phyloP scores from a whole-genome alignment of 2,888 invertebrate species.

The Brenthis daphne region DNA sequence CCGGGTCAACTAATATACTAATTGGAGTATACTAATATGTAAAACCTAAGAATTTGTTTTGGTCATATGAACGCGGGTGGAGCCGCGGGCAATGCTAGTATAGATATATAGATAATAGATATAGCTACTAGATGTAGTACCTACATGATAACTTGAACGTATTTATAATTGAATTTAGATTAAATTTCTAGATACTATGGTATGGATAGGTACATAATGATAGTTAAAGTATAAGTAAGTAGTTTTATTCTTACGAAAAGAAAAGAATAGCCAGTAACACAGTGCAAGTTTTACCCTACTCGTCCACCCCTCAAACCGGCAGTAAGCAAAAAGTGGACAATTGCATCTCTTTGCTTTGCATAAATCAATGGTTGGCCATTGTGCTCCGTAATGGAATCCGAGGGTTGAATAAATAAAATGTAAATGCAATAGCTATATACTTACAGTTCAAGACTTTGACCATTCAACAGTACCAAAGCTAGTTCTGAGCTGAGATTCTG shows the following conservation, averaged over 20 bases:
- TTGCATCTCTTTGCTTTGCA: slow-evolving; percentile 74
- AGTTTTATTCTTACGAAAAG: slow-evolving; percentile 20
- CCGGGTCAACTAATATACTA: no score
- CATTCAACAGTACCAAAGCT: not conserved
- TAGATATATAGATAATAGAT: no score
- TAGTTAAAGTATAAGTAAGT: not conserved
- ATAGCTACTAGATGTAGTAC: no score
- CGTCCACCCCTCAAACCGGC: slow-evolving; percentile 51
- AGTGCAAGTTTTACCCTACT: slow-evolving; percentile 51
- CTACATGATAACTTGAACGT: no score
- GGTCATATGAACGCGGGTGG: no score
- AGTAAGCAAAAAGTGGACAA: slow-evolving; percentile 71
- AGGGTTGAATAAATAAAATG: slow-evolving; percentile 53
- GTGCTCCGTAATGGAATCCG: slow-evolving; percentile 40
- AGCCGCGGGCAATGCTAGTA: no score
- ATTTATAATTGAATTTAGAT: not conserved
- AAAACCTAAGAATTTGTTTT: no score
- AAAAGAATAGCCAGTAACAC: slow-evolving; percentile 12
- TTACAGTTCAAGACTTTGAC: no score
- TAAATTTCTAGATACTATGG: not conserved
- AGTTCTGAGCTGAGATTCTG: no score
- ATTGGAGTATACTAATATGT: no score
- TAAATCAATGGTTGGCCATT: slow-evolving; percentile 72
- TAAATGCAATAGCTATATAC: slow-evolving; percentile 10
- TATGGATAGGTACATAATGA: not conserved